Conservation (phyloP, 2,888 invertebrate genomes). For the Notodonta dromedarius region DNA sequence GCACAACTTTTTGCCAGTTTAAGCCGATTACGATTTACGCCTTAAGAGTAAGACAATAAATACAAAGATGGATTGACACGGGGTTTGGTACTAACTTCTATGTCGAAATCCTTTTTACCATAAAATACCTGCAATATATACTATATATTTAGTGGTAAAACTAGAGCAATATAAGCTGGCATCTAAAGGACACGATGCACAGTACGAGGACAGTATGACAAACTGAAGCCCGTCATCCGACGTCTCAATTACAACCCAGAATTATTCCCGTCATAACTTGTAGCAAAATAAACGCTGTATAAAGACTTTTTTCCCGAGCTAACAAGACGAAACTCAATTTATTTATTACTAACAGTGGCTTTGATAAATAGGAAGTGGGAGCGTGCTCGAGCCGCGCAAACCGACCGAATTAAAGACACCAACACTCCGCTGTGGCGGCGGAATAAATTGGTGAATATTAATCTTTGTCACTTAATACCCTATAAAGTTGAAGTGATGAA, state of each 20-base stretch:
- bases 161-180: too few species aligned
- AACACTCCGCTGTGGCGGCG: constrained; percentile 34
- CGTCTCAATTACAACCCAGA: constrained; percentile 20
- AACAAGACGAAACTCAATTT: constrained; percentile 39
- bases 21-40: too few species aligned
- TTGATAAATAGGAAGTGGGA: constrained; percentile 38
- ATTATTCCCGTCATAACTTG: constrained; percentile 26
- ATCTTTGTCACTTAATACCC: constrained; percentile 73
- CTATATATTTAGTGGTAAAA: too few species aligned
- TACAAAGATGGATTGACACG: too few species aligned
- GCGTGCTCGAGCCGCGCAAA: constrained; percentile 29
- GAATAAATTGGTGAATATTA: constrained; percentile 67
- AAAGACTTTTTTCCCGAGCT: constrained; percentile 30
- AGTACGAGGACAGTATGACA: too few species aligned
- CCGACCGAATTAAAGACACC: constrained; percentile 40
- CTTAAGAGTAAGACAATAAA: too few species aligned
- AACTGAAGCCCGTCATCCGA: constrained; percentile 4
- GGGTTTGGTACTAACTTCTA: too few species aligned
- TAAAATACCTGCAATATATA: too few species aligned
- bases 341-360: constrained; percentile 34
- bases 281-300: constrained; percentile 33
- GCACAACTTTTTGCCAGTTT: too few species aligned
- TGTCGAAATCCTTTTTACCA: too few species aligned
- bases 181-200: background rate
- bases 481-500: constrained; percentile 67